Conservation (phyloP, 2,888 invertebrate species). For the Falcaria lacertinaria region DNA sequence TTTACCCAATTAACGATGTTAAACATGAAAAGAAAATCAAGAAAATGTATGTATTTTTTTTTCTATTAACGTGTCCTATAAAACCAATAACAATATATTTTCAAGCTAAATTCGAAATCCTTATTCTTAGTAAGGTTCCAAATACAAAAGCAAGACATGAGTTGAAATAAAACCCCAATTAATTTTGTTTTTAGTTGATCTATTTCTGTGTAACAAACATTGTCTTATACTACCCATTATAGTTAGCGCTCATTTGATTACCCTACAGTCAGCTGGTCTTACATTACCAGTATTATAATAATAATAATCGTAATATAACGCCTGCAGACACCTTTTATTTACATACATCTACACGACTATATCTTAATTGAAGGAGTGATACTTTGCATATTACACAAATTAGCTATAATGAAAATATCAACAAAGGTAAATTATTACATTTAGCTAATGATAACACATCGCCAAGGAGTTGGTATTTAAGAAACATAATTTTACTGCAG, state of each 20-base stretch:
- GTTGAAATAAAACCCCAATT: slow-evolving; percentile 20
- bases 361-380: slow-evolving; percentile 22
- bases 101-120: too few species aligned
- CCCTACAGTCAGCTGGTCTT: slow-evolving; percentile 38
- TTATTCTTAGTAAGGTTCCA: too few species aligned
- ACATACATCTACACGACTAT: slow-evolving; percentile 34
- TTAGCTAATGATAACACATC: slow-evolving; percentile 8
- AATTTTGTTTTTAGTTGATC: slow-evolving; percentile 46
- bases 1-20: neutral
- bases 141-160: too few species aligned
- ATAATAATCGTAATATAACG: slow-evolving; percentile 18
- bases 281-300: slow-evolving; percentile 29
- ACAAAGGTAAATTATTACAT: slow-evolving; percentile 13
- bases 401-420: slow-evolving; percentile 11
- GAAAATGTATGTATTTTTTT: too few species aligned
- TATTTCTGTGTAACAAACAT: slow-evolving; percentile 79
- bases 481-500: neutral
- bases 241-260: slow-evolving; percentile 49
- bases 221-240: slow-evolving; percentile 60
- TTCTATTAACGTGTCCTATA: too few species aligned
- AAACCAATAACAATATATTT: too few species aligned
- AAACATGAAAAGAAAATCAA: neutral
- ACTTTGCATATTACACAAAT: slow-evolving; percentile 18
- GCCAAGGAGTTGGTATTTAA: neutral
- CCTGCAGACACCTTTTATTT: slow-evolving; percentile 30